Percentiles rank a stretch among this genome's conserved stretches.
Evolutionary conservation across 1,140 invertebrate species (phyloP).

Genomic region (Pseudomyrmex concolor): DNA sequence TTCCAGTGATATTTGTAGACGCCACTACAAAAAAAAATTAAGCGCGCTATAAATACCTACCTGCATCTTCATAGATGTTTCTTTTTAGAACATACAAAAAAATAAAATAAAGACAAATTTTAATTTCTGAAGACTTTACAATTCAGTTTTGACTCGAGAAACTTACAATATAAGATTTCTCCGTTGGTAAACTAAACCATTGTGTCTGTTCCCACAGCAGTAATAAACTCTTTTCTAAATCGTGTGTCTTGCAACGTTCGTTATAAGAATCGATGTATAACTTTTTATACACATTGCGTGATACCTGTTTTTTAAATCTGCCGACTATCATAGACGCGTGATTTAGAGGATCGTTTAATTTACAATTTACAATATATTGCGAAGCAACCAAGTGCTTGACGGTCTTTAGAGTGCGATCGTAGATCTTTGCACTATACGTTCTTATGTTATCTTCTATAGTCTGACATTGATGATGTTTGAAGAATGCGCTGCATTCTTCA

Average conservation of each 20-base stretch:
- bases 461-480: constrained; percentile 88
- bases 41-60: constrained; percentile 19
- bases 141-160: constrained; percentile 9
- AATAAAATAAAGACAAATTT: not conserved
- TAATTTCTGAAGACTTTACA: not conserved
- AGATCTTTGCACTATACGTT: constrained; percentile 80
- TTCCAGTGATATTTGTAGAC: constrained; percentile 36
- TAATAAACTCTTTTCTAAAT: constrained; percentile 56
- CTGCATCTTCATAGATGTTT: not conserved
- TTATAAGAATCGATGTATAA: constrained; percentile 77
- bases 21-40: constrained; percentile 59
- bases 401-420: constrained; percentile 12
- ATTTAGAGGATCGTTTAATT: constrained; percentile 39
- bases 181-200: not conserved
- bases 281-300: constrained; percentile 25
- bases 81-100: not conserved
- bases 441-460: constrained; percentile 88
- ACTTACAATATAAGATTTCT: constrained; percentile 24
- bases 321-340: constrained; percentile 57
- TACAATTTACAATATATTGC: constrained; percentile 73
- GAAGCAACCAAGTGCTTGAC: constrained; percentile 70
- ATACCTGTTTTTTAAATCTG: not conserved
- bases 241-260: constrained; percentile 70
- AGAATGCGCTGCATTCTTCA: constrained; percentile 87
- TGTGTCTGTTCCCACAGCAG: not conserved